A percentile compares a stretch with the other conserved stretches of the same genome.
Evolutionary conservation across 2,113 vertebrate species (phyloP).

Genomic region (Amphilophus citrinellus): DNA sequence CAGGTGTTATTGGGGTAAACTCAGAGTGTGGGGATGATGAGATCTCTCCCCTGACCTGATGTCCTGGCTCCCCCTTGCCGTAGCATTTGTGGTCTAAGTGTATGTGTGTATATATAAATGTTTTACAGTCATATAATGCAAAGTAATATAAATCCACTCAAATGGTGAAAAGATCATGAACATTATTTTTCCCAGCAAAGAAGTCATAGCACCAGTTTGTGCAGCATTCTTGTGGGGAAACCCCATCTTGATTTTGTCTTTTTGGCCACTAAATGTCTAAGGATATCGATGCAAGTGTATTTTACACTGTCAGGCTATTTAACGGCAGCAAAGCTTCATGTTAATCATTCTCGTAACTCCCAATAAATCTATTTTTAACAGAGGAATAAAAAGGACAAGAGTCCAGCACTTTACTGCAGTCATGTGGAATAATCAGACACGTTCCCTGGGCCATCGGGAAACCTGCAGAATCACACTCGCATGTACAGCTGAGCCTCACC

Average conservation of each 20-base stretch:
- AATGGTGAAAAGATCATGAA: too few relatives aligned
- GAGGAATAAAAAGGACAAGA: constrained; percentile 16
- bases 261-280: neutral
- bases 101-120: too few relatives aligned
- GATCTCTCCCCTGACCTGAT: too few relatives aligned
- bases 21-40: too few relatives aligned
- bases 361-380: neutral
- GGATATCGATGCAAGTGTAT: neutral
- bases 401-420: constrained; percentile 44
- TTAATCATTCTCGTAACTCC: neutral
- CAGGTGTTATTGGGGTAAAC: too few relatives aligned
- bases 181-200: too few relatives aligned
- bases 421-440: constrained; percentile 11
- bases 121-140: too few relatives aligned
- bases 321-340: too few relatives aligned
- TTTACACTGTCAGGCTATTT: neutral
- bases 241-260: neutral
- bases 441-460: neutral
- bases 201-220: too few relatives aligned
- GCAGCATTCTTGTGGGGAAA: neutral
- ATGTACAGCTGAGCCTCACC: constrained; percentile 41
- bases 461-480: neutral
- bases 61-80: too few relatives aligned
- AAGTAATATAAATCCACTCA: too few relatives aligned
- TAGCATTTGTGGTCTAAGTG: too few relatives aligned